These are phyloP conservation scores for Lasioglossum morio DNA, from an alignment of 2,888 invertebrate species.

Conservation along the genomic window DNA sequence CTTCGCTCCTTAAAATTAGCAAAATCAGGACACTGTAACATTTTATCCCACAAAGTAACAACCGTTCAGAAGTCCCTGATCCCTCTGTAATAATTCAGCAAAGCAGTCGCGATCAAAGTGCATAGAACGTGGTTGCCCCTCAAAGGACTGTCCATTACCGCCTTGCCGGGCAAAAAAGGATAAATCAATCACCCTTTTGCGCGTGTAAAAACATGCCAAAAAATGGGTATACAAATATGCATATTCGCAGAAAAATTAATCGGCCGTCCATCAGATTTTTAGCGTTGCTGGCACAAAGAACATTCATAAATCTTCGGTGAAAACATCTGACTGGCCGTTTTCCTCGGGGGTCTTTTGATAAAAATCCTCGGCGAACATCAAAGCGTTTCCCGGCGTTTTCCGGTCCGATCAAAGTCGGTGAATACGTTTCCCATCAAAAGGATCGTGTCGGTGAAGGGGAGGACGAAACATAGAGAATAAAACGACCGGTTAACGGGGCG, in stretches of 20 bases:
- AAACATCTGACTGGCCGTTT: neutral
- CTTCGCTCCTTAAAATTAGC: neutral
- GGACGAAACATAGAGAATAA: neutral
- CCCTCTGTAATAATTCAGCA: neutral
- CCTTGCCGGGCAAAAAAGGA: neutral
- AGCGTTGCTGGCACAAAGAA: neutral
- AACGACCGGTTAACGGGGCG: neutral
- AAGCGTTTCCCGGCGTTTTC: neutral
- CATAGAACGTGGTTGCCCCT: neutral
- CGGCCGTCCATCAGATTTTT: slow-evolving; percentile 6
- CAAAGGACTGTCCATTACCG: neutral
- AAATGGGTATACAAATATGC: slow-evolving; percentile 6
- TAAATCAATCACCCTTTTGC: neutral
- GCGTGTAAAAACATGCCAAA: neutral
- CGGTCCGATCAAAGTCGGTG: neutral
- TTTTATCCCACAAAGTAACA: neutral
- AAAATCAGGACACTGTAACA: neutral
- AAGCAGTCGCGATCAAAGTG: neutral
- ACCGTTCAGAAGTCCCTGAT: neutral
- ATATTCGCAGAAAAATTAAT: neutral
- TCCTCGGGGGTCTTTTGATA: neutral
- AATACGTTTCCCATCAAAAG: neutral
- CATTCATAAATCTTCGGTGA: neutral
- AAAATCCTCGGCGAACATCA: neutral
- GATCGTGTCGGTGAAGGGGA: neutral